Conservation (phyloP, 2,797 vertebrate genomes). For the Lepilemur septentrionalis region DNA sequence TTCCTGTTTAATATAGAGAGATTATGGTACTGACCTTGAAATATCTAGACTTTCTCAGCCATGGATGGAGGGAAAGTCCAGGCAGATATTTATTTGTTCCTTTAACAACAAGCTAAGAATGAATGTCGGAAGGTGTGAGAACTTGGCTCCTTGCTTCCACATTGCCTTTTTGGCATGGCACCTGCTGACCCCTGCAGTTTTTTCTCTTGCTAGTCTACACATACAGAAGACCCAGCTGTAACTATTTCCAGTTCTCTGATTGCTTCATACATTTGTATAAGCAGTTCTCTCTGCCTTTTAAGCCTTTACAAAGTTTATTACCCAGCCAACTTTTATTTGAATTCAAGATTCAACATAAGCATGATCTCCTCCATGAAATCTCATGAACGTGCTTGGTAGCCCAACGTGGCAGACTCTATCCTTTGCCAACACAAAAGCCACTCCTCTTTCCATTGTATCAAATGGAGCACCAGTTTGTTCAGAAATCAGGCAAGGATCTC, state of each 20-base stretch:
- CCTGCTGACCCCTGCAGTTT: not conserved
- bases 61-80: not conserved
- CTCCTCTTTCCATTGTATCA: not conserved
- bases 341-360: slow-evolving; percentile 5
- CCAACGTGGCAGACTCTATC: not conserved
- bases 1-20: not conserved
- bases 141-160: not conserved
- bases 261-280: not conserved
- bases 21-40: not conserved
- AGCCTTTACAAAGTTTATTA: not conserved
- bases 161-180: not conserved
- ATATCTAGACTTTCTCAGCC: not conserved
- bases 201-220: not conserved
- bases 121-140: not conserved
- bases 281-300: not conserved
- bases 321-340: not conserved
- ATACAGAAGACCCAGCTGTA: not conserved
- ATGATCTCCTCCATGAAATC: not conserved
- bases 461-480: not conserved
- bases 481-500: slow-evolving; percentile 1
- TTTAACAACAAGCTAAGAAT: not conserved
- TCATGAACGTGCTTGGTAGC: not conserved
- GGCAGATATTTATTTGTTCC: not conserved
- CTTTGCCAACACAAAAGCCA: not conserved
- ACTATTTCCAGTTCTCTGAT: not conserved